A percentile compares a stretch with the other conserved stretches of the same genome.
These are phyloP conservation scores for Leuciscus waleckii DNA, from an alignment of 2,797 vertebrate species.

Conservation along the genomic window DNA sequence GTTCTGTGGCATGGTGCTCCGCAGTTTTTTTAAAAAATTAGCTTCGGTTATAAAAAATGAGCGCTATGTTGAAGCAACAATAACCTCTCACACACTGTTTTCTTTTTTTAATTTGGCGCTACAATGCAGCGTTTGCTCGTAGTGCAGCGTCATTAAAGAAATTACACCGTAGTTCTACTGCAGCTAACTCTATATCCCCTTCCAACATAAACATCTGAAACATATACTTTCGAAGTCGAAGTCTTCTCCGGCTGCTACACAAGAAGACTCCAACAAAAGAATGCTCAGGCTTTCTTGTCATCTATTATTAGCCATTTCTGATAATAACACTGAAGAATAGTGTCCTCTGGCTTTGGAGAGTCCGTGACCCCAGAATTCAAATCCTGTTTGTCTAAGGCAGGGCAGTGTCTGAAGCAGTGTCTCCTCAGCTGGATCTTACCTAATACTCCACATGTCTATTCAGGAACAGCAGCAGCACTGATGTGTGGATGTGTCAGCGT, in stretches of 20 bases:
- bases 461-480: conserved; percentile 33
- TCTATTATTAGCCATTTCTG: conserved; percentile 85
- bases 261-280: conserved; percentile 61
- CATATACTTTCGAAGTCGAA: conserved; percentile 57
- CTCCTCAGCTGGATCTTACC: conserved; percentile 70
- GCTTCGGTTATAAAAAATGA: too few relatives aligned
- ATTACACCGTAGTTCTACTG: too few relatives aligned
- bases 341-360: conserved; percentile 80
- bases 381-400: conserved; percentile 83
- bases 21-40: too few relatives aligned
- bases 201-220: conserved; percentile 4
- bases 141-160: too few relatives aligned
- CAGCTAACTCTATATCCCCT: not conserved
- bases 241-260: conserved; percentile 73
- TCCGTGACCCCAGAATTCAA: conserved; percentile 78
- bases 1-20: too few relatives aligned
- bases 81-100: too few relatives aligned
- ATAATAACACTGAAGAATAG: conserved; percentile 83
- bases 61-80: too few relatives aligned
- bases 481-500: conserved; percentile 44
- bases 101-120: too few relatives aligned
- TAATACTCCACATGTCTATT: conserved; percentile 53
- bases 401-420: conserved; percentile 78
- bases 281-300: conserved; percentile 76
- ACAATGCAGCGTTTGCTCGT: too few relatives aligned